Evolutionary conservation across 1,140 invertebrate species (phyloP), one percentile per base, ranked within the genome.

Genomic region (roundworm (Caenorhabditis elegans)): DNA sequence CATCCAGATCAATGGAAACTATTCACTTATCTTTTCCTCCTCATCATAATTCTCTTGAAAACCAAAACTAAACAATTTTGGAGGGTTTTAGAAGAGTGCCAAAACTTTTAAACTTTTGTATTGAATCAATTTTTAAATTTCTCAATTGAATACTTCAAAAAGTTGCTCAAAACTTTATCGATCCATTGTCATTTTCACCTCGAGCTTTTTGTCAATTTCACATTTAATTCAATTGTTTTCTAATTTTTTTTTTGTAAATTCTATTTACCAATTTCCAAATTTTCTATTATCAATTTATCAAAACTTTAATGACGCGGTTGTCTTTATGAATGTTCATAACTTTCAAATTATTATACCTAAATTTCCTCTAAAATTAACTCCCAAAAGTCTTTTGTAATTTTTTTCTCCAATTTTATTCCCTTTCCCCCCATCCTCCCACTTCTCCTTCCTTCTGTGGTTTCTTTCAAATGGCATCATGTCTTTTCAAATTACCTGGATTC

Each of bases 71-170:
- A 22, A 70, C 36, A 17, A 19, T 17, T 70, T 22, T 70, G 60
- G 60, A 70, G 60, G 60, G 60, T 70, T 70, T 70, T n/a, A 70
- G 34, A 70, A 39, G 60, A 70, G 60, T 70, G 60, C 60, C 60
- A 70, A 70, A 70, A 39, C n/a, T 4, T 22, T 19, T 24, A 36
- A 39, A 3, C 0, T 39, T 39, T 11, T 13, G 13, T 34, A 34
- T 36, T 3, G 13, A 3, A n/a, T n/a, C 6, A 17, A 5, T 39
- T 70, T 70, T 22, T 70, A 15, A 11, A 70, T 39, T 70, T 36
- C 28, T 31, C n/a, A 3, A 39, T 11, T 70, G n/a, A 39, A 43
- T 43, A 43, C 6, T 8, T 43, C 39, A n/a, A 60, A 60, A 60
- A 60, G 28, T 60, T 60, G 53, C 53, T 60, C 53, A 60, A 60